These are phyloP conservation scores for Pomacea canaliculata DNA, from an alignment of 2,888 invertebrate species.

Conservation along the genomic window DNA sequence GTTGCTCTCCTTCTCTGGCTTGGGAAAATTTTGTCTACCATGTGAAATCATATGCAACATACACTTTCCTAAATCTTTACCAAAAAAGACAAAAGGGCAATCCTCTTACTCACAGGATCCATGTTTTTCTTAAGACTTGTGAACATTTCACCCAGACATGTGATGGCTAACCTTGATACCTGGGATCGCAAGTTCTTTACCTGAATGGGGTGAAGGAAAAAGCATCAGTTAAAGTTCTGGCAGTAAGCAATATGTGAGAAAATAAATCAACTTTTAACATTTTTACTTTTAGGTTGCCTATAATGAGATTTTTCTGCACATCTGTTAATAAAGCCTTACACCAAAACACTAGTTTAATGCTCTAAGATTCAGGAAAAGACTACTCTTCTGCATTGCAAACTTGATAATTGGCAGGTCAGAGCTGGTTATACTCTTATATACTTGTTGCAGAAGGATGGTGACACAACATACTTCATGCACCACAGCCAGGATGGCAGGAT, in stretches of 20 bases:
- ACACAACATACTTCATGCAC: constrained; percentile 73
- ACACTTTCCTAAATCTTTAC: too few relatives aligned
- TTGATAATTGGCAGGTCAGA: too few relatives aligned
- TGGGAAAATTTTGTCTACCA: too few relatives aligned
- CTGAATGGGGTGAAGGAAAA: constrained; percentile 70
- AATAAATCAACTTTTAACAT: too few relatives aligned
- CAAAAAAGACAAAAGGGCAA: too few relatives aligned
- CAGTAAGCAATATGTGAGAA: background rate
- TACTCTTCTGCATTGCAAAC: too few relatives aligned
- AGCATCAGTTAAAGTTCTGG: background rate
- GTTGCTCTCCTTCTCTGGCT: too few relatives aligned
- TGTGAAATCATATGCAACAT: too few relatives aligned
- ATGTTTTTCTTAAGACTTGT: constrained; percentile 71
- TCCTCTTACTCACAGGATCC: constrained; percentile 74
- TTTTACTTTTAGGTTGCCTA: too few relatives aligned
- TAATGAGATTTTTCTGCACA: background rate
- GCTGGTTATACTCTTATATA: too few relatives aligned
- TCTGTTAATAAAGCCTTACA: background rate
- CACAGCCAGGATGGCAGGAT: constrained; percentile 63
- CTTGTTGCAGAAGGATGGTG: too few relatives aligned
- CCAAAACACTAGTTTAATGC: background rate
- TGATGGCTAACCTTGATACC: constrained; percentile 85
- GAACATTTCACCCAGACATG: constrained; percentile 85
- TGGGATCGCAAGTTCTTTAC: constrained; percentile 92
- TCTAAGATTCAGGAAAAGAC: background rate